Evolutionary conservation across 2,797 vertebrate genomes (phyloP).

Genomic region (Melanotaenia trifasciata): DNA sequence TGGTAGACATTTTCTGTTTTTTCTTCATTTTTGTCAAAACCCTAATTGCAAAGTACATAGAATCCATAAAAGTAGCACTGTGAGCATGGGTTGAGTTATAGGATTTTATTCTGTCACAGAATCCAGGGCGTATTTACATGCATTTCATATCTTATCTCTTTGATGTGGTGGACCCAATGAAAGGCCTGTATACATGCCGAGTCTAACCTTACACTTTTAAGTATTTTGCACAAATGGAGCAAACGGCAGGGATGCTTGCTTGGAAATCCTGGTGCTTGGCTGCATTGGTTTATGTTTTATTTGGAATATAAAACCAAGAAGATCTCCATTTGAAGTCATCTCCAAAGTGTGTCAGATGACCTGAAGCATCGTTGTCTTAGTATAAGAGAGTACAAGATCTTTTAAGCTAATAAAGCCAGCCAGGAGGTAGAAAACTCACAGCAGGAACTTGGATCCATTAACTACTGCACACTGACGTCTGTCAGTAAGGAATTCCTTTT

Average conservation of each 20-base stretch:
- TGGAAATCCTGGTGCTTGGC: not conserved
- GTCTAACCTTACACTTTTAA: not conserved
- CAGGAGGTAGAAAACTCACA: constrained; percentile 6
- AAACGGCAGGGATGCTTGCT: not conserved
- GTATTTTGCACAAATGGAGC: not conserved
- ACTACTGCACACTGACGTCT: constrained; percentile 1
- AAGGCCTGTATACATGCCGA: not conserved
- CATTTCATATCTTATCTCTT: constrained; percentile 25
- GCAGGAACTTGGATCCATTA: not conserved
- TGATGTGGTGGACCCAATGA: constrained; percentile 5
- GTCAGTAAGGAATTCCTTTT: constrained; percentile 5
- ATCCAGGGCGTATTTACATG: not conserved
- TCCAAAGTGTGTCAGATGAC: constrained; percentile 10
- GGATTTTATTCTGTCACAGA: constrained; percentile 12
- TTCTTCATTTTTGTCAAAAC: not conserved
- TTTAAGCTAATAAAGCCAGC: constrained; percentile 1
- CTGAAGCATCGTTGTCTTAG: not conserved
- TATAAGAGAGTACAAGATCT: not conserved
- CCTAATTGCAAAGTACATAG: not conserved
- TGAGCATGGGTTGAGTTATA: constrained; percentile 13
- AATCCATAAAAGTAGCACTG: constrained; percentile 13
- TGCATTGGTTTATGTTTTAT: not conserved
- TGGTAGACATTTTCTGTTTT: not conserved
- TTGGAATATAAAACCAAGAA: not conserved
- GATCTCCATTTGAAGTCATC: not conserved